Conservation (phyloP, 2,797 vertebrate genomes). For the Discoglossus pictus region DNA sequence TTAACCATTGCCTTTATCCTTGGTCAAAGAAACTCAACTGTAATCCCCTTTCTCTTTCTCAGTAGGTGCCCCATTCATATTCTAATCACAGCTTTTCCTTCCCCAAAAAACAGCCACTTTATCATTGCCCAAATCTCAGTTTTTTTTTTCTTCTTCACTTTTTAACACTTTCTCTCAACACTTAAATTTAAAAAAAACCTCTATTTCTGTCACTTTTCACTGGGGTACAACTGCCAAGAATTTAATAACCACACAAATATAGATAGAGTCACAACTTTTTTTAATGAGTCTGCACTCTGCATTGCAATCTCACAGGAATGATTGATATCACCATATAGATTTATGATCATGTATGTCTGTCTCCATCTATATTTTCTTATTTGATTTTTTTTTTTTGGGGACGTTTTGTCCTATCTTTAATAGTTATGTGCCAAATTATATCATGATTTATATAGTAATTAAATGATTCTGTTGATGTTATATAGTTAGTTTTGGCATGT, state of each 20-base stretch:
- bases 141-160: constrained; percentile 87
- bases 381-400: too few species aligned
- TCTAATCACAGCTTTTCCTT: constrained; percentile 99
- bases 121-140: constrained; percentile 84
- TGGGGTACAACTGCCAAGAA: too few species aligned
- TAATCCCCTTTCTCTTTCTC: constrained; percentile 95
- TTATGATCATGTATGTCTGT: background rate
- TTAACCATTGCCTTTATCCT: constrained; percentile 84
- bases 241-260: too few species aligned
- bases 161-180: constrained; percentile 86
- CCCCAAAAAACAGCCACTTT: constrained; percentile 94
- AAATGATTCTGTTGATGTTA: too few species aligned
- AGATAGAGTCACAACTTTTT: background rate
- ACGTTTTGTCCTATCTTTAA: too few species aligned
- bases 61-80: constrained; percentile 98
- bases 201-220: constrained; percentile 42
- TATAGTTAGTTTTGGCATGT: too few species aligned
- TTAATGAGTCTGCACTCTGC: constrained; percentile 8
- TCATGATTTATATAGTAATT: too few species aligned
- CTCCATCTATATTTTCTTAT: too few species aligned
- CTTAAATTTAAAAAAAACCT: constrained; percentile 59
- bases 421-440: too few species aligned
- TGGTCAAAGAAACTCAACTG: constrained; percentile 92
- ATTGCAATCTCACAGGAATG: constrained; percentile 2
- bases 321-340: background rate